Percentiles rank a stretch among this genome's conserved stretches.
phyloP scores from a whole-genome alignment of 2,797 vertebrate species.

The Nyctalus aviator region DNA sequence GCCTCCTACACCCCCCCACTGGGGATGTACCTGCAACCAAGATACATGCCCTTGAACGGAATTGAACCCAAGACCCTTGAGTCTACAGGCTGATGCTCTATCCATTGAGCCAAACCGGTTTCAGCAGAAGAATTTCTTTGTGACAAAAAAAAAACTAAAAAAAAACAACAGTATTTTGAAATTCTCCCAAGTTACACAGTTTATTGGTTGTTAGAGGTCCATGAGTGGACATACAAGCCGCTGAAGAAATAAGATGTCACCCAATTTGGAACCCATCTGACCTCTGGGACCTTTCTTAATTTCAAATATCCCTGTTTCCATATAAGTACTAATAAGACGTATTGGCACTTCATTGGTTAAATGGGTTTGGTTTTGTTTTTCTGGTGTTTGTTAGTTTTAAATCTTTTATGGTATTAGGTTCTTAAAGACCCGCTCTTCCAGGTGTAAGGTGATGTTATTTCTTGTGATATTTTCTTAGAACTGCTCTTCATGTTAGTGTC shows the following conservation, averaged over 20 bases:
- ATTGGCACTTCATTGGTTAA: not conserved
- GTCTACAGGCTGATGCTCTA: too few species aligned
- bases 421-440: slow-evolving; percentile 22
- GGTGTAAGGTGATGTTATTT: not conserved
- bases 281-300: not conserved
- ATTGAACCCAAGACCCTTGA: too few species aligned
- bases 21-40: too few species aligned
- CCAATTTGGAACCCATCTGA: not conserved
- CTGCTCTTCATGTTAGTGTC: not conserved
- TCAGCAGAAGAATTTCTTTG: not conserved
- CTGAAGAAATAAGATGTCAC: not conserved
- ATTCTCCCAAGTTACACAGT: not conserved
- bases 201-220: not conserved
- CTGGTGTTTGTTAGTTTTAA: not conserved
- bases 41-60: too few species aligned
- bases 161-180: not conserved
- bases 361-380: not conserved
- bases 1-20: too few species aligned
- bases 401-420: not conserved
- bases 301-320: not conserved
- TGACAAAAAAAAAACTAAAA: not conserved
- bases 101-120: too few species aligned
- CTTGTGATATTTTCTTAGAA: not conserved
- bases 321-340: not conserved
- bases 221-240: not conserved